phyloP scores from a whole-genome alignment of 2,113 vertebrate genomes.

The Columbina picui region DNA sequence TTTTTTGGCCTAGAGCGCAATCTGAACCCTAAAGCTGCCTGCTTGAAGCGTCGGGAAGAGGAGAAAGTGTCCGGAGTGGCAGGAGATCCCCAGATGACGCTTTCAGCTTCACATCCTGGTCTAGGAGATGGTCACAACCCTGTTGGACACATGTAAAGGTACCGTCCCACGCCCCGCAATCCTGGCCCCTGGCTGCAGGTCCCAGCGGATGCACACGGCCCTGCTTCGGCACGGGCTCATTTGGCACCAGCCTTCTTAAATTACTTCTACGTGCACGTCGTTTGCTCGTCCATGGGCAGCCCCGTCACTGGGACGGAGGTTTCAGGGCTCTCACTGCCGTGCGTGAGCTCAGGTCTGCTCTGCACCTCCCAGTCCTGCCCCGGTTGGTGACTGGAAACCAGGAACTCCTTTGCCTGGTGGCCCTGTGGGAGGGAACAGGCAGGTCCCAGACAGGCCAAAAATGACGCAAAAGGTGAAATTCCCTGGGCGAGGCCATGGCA shows the following conservation, averaged over 20 bases:
- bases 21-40: constrained; percentile 97
- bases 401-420: background rate
- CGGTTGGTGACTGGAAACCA: background rate
- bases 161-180: accelerated
- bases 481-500: accelerated
- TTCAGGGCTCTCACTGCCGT: background rate
- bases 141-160: constrained; percentile 90
- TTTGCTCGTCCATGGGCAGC: background rate
- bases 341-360: background rate
- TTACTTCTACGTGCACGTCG: accelerated
- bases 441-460: background rate
- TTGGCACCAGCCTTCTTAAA: background rate
- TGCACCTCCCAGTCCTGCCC: background rate
- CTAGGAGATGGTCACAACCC: constrained; percentile 93
- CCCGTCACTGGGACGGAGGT: accelerated
- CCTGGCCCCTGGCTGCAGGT: background rate
- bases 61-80: constrained; percentile 96
- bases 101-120: constrained; percentile 89
- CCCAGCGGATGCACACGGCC: accelerated
- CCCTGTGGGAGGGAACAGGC: background rate
- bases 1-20: constrained; percentile 86
- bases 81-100: constrained; percentile 91
- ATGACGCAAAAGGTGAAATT: background rate
- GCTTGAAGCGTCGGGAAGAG: constrained; percentile 96
- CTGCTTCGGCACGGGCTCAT: background rate